A percentile compares a stretch with the other conserved stretches of the same genome.
Evolutionary conservation across 2,888 invertebrate species (phyloP).

Genomic region (Podotricha telesiphe): DNA sequence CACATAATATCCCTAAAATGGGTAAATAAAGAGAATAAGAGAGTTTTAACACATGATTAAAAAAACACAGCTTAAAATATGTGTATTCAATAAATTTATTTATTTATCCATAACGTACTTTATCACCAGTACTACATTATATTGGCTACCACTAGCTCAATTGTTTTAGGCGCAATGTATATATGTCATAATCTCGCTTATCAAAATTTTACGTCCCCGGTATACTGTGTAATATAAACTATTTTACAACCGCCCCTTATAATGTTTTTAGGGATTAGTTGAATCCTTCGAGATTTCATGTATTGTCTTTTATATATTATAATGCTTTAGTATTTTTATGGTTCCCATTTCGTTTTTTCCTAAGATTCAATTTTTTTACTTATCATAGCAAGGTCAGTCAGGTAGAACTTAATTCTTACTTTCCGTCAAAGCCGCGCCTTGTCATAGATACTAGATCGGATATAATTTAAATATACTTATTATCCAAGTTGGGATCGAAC

Average conservation of each 20-base stretch:
- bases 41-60: too few species aligned
- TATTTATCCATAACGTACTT: conserved; percentile 2
- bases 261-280: conserved; percentile 49
- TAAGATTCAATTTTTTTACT: too few species aligned
- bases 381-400: too few species aligned
- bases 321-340: conserved; percentile 11
- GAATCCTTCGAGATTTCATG: conserved; percentile 44
- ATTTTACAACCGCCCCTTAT: conserved; percentile 59
- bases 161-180: conserved; percentile 51
- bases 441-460: too few species aligned
- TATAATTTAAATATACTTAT: too few species aligned
- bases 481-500: too few species aligned
- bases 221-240: conserved; percentile 54
- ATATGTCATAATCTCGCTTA: conserved; percentile 58
- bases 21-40: too few species aligned
- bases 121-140: conserved; percentile 40
- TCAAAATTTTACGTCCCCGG: conserved; percentile 64
- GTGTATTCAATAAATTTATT: neutral
- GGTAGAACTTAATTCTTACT: too few species aligned
- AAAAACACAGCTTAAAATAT: too few species aligned
- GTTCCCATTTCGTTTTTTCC: neutral
- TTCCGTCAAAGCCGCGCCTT: too few species aligned
- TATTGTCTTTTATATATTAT: conserved; percentile 41
- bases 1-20: too few species aligned
- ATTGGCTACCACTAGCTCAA: conserved; percentile 52